Conservation (phyloP, 2,797 vertebrate species). For the Oreochromis grahami region DNA sequence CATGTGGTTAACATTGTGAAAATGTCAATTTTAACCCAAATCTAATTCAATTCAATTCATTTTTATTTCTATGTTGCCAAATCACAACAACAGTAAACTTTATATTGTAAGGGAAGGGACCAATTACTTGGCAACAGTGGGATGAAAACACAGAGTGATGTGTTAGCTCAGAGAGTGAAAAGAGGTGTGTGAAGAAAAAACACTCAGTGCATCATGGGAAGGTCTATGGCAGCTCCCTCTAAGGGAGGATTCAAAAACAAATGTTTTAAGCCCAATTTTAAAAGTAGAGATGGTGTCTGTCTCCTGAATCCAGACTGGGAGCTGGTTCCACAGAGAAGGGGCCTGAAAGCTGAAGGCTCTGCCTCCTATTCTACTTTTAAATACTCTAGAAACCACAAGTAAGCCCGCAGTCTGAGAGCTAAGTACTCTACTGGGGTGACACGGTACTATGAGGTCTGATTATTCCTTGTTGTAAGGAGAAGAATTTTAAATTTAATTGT, state of each 20-base stretch:
- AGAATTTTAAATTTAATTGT: background rate
- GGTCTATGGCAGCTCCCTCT: background rate
- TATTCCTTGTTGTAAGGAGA: background rate
- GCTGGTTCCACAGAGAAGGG: background rate
- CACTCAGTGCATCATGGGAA: background rate
- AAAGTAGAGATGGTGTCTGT: background rate
- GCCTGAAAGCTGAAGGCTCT: background rate
- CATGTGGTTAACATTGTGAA: background rate
- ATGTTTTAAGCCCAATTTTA: background rate
- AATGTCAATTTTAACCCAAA: background rate
- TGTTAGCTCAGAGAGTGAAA: background rate
- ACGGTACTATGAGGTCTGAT: background rate
- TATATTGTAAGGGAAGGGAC: background rate
- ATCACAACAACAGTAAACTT: background rate
- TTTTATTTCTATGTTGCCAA: background rate
- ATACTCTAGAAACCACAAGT: background rate
- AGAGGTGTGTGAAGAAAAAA: background rate
- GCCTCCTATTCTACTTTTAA: background rate
- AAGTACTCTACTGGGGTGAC: background rate
- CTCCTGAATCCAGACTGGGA: too few relatives aligned
- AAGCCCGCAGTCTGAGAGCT: background rate
- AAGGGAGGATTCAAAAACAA: background rate
- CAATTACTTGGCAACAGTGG: background rate
- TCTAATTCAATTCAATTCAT: background rate
- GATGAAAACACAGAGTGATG: background rate